These are phyloP conservation scores for Leucoma salicis DNA, from an alignment of 2,888 invertebrate species.

Conservation along the genomic window DNA sequence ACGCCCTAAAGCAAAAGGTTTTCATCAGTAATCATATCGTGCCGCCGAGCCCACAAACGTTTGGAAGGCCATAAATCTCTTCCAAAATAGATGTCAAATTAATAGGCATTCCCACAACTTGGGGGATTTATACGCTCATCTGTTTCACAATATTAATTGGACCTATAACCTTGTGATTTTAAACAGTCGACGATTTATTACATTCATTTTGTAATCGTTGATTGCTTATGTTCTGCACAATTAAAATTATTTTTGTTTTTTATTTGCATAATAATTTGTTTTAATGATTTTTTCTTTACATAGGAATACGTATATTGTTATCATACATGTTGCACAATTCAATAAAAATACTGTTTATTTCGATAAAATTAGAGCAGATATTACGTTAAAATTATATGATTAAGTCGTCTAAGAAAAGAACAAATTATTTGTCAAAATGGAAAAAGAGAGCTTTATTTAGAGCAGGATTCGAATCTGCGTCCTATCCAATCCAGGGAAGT, in stretches of 20 bases:
- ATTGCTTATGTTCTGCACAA: slow-evolving; percentile 6
- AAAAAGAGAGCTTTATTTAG: too few species aligned
- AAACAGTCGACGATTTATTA: slow-evolving; percentile 10
- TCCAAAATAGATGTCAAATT: slow-evolving; percentile 17
- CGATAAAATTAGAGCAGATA: too few species aligned
- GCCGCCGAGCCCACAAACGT: slow-evolving; percentile 1
- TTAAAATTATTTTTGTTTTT: not conserved
- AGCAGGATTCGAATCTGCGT: too few species aligned
- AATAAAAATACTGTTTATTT: too few species aligned
- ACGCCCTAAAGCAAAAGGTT: slow-evolving; percentile 3
- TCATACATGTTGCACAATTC: too few species aligned
- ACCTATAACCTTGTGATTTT: slow-evolving; percentile 7
- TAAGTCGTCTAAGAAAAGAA: too few species aligned
- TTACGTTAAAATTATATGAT: too few species aligned
- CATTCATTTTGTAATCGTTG: slow-evolving; percentile 7
- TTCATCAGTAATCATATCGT: slow-evolving; percentile 3
- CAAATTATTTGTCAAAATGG: too few species aligned
- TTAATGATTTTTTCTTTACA: not conserved
- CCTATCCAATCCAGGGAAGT: too few species aligned
- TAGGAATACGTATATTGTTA: too few species aligned
- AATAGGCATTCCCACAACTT: slow-evolving; percentile 17
- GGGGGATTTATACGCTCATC: slow-evolving; percentile 18
- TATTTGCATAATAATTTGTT: not conserved
- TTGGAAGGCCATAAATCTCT: slow-evolving; percentile 15
- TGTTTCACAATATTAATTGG: slow-evolving; percentile 18